Evolutionary conservation across 2,888 invertebrate genomes (phyloP).

Genomic region (Opisthograptis luteolata): DNA sequence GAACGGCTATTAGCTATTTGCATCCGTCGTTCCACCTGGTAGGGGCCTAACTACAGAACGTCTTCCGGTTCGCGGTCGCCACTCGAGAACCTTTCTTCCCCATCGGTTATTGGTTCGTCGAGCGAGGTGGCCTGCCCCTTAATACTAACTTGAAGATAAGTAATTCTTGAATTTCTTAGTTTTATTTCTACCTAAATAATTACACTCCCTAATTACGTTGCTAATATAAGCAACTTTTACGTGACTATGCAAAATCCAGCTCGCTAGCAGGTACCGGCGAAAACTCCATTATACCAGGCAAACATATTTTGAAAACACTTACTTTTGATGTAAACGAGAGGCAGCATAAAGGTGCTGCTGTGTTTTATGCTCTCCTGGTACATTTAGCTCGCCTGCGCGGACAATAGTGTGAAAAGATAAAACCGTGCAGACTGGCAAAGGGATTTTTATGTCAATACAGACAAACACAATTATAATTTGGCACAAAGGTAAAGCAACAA

Average conservation of each 20-base stretch:
- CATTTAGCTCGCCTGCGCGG: slow-evolving; percentile 22
- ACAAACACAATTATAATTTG: slow-evolving; percentile 19
- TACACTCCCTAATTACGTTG: too few species aligned
- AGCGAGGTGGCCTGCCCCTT: too few species aligned
- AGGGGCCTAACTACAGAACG: too few species aligned
- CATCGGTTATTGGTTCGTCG: too few species aligned
- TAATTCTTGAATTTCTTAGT: too few species aligned
- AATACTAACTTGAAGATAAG: too few species aligned
- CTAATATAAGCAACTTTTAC: too few species aligned
- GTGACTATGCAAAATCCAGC: slow-evolving; percentile 3
- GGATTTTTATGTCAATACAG: slow-evolving; percentile 36
- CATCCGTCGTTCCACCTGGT: too few species aligned
- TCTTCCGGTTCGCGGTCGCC: too few species aligned
- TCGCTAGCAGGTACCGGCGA: slow-evolving; percentile 1
- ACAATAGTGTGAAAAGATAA: slow-evolving; percentile 49
- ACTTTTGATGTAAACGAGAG: slow-evolving; percentile 47
- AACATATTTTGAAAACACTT: slow-evolving; percentile 43
- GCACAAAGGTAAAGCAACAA: slow-evolving; percentile 11
- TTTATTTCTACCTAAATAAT: too few species aligned
- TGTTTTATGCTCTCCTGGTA: slow-evolving; percentile 31
- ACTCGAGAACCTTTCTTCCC: too few species aligned
- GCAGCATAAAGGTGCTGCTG: slow-evolving; percentile 36
- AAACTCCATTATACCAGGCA: slow-evolving; percentile 32
- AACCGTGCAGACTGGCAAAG: slow-evolving; percentile 32
- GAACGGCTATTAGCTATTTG: too few species aligned